These are phyloP conservation scores for Odontesthes bonariensis DNA, from an alignment of 2,113 vertebrate genomes.

Conservation along the genomic window DNA sequence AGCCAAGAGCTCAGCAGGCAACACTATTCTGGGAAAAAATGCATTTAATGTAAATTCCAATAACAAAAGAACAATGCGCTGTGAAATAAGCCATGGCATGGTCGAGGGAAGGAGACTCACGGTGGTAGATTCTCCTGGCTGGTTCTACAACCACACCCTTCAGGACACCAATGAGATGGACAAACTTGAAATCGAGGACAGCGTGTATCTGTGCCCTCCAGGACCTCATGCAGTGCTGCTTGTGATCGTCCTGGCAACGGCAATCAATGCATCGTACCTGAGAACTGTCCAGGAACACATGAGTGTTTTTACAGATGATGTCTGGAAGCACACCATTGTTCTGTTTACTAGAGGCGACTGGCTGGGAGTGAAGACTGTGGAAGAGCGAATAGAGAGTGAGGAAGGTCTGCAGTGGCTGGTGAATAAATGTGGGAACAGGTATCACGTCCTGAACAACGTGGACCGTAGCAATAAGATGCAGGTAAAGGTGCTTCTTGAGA, in stretches of 20 bases:
- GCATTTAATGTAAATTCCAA: neutral
- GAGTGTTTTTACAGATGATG: neutral
- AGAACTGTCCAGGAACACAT: constrained; percentile 23
- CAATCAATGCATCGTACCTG: accelerated
- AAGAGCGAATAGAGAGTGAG: constrained; percentile 23
- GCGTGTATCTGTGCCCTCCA: constrained; percentile 24
- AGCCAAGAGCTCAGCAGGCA: accelerated
- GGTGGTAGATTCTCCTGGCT: constrained; percentile 32
- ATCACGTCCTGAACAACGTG: constrained; percentile 26
- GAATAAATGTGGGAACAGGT: constrained; percentile 29
- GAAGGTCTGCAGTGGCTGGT: constrained; percentile 27
- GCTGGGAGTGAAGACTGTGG: neutral
- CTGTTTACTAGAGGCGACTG: constrained; percentile 8
- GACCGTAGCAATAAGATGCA: accelerated
- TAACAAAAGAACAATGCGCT: neutral
- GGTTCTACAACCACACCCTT: constrained; percentile 13
- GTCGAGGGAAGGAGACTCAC: constrained; percentile 8
- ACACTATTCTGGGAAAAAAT: constrained; percentile 23
- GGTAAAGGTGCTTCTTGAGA: constrained; percentile 21
- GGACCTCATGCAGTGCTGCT: constrained; percentile 30
- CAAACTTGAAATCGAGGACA: constrained; percentile 26
- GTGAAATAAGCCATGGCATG: neutral
- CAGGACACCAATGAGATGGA: constrained; percentile 33
- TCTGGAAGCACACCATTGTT: constrained; percentile 28
- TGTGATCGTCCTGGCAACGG: accelerated